Evolutionary conservation across 2,797 vertebrate species (phyloP), one percentile per base, ranked within the genome.

Genomic region (Etheostoma perlongum): DNA sequence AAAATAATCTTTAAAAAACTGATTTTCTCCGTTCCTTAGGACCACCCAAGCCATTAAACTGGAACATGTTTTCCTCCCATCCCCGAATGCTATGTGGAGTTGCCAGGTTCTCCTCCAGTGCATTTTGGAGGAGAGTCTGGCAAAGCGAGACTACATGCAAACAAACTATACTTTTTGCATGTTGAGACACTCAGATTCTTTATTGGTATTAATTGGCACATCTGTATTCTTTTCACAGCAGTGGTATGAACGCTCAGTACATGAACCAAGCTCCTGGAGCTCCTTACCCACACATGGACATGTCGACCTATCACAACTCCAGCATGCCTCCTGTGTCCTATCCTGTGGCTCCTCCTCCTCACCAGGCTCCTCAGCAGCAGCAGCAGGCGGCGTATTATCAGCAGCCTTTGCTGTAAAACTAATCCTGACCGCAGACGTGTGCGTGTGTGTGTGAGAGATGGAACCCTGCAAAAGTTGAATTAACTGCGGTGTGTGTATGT

Each of bases 341-440:
- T 62, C 94, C 95, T 0, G 52, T 95, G 89, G 88, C 94, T 0
- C 86, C 92, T 21, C 95, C 96, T 0, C 85, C 94, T 81, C 96
- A 95, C 63, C 93, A 96, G 7, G 75, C 93, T 72, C 84, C 94
- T 11, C 97, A 95, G 82, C 94, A 90, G 58, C 97, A 30, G 30
- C 30, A 96, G 30, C 90, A 87, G 67, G 61, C 94, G 0, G 93
- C 79, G 27, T 99, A 96, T 90, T 99, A 97, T 9, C 98, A 97
- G 86, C 98, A 99, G 87, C 98, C 97, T 71, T 96, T 99, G 69
- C 95, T 99, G 67, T 99, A 90, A 94, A 89, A 55, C 52, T 33
- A 57, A 0, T 11, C 47, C 70, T 6, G 25, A 57, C 64, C 4
- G 49, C 71, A 73, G 78, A 61, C 80, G 36, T 21, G 19, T 46